Percentiles rank a stretch among this genome's conserved stretches.
Conservation (phyloP, 2,888 invertebrate species). For the Trilocha varians region DNA sequence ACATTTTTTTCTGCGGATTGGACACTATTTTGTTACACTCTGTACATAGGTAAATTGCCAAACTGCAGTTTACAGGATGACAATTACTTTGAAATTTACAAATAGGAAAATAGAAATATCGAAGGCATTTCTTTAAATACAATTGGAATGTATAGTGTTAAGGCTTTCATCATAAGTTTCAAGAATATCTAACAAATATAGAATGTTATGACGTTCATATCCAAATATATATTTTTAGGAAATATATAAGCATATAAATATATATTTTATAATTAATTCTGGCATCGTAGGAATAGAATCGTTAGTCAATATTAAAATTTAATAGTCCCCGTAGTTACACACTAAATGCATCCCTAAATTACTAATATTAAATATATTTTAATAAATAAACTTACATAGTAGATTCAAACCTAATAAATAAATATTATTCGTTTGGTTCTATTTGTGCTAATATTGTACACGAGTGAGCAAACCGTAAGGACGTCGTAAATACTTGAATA, state of each 20-base stretch:
- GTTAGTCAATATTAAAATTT: neutral
- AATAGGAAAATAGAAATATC: constrained; percentile 48
- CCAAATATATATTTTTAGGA: neutral
- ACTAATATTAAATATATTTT: constrained; percentile 5
- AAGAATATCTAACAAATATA: constrained; percentile 26
- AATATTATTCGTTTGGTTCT: constrained; percentile 5
- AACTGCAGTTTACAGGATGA: constrained; percentile 18
- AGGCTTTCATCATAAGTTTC: constrained; percentile 66
- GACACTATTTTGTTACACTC: constrained; percentile 40
- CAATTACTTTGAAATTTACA: constrained; percentile 26
- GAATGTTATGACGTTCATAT: neutral
- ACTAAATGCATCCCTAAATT: constrained; percentile 14
- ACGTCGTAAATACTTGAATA: constrained; percentile 3
- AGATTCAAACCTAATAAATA: constrained; percentile 6
- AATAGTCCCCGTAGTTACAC: neutral
- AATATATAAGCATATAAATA: neutral
- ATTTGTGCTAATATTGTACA: constrained; percentile 11
- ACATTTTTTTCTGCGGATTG: neutral
- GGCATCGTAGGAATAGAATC: neutral
- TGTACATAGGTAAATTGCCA: constrained; percentile 25
- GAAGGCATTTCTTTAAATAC: constrained; percentile 59
- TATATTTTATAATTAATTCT: neutral
- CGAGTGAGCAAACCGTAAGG: constrained; percentile 18
- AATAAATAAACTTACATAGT: constrained; percentile 3
- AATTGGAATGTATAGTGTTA: constrained; percentile 67